Percentiles rank a stretch among this genome's conserved stretches.
Conservation (phyloP, 1,140 invertebrate species). For the Aphaenogaster ashmeadi region DNA sequence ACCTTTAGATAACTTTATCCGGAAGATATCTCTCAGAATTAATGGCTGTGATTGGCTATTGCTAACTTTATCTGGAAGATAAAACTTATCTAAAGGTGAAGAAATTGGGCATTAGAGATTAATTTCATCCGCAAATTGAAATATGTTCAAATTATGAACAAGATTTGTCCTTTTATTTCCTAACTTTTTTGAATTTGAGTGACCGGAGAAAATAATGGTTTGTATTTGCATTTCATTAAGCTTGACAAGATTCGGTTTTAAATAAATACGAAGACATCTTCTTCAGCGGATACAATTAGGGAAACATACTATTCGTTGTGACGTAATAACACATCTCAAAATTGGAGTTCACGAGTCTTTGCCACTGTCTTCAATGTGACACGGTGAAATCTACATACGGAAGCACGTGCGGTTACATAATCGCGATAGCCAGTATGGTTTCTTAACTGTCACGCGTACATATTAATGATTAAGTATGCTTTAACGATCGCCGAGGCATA, state of each 20-base stretch:
- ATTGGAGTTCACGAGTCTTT: background rate
- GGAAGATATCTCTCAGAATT: no score
- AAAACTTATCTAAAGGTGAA: no score
- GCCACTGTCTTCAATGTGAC: background rate
- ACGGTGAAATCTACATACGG: constrained; percentile 20
- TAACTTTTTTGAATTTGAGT: background rate
- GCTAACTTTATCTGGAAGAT: no score
- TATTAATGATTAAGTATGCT: background rate
- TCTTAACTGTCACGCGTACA: background rate
- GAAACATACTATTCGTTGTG: background rate
- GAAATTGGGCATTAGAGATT: background rate
- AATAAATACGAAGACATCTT: background rate
- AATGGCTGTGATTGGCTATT: no score
- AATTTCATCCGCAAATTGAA: background rate
- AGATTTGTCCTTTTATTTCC: background rate
- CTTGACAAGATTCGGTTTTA: background rate
- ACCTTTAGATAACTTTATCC: no score
- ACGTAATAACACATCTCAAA: background rate
- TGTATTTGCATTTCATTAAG: background rate
- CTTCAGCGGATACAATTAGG: background rate
- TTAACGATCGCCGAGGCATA: background rate
- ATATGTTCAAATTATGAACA: background rate
- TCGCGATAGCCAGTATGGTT: background rate
- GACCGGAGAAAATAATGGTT: background rate
- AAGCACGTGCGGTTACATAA: background rate